Evolutionary conservation across 2,888 invertebrate species (phyloP).

Genomic region (Hydrotaea diabolus): DNA sequence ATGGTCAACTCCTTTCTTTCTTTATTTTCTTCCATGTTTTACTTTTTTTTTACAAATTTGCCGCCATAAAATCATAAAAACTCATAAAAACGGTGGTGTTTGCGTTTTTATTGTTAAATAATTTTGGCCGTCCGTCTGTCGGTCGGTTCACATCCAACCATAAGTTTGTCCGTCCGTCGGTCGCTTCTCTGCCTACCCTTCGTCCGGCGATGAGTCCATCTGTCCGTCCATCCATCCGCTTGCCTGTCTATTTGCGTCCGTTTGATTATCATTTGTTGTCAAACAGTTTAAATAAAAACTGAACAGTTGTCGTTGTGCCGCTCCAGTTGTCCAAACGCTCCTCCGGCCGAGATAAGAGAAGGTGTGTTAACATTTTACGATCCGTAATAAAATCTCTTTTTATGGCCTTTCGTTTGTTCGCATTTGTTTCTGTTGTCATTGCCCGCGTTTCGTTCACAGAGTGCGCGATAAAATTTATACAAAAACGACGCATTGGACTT

Average conservation of each 20-base stretch:
- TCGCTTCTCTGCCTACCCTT: too few species aligned
- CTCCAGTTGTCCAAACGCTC: not conserved
- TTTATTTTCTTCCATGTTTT: not conserved
- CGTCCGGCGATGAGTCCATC: not conserved
- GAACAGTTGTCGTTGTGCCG: constrained; percentile 33
- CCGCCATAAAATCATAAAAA: constrained; percentile 36
- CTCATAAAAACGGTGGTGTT: constrained; percentile 14
- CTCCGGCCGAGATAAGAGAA: constrained; percentile 12
- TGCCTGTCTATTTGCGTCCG: constrained; percentile 1
- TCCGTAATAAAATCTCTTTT: constrained; percentile 36
- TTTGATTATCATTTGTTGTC: constrained; percentile 40
- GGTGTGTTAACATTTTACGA: constrained; percentile 36
- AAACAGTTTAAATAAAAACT: constrained; percentile 35
- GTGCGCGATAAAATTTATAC: too few species aligned
- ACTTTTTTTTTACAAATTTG: not conserved
- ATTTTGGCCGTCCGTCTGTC: constrained; percentile 9
- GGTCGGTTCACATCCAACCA: too few species aligned
- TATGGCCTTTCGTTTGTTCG: not conserved
- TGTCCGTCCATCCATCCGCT: not conserved
- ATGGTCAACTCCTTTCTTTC: not conserved
- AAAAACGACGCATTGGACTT: too few species aligned
- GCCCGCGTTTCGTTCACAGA: too few species aligned
- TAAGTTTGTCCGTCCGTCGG: too few species aligned
- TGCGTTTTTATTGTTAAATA: constrained; percentile 35
- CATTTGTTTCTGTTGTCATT: not conserved